phyloP scores from a whole-genome alignment of 2,113 vertebrate species.

The Percina caprodes region DNA sequence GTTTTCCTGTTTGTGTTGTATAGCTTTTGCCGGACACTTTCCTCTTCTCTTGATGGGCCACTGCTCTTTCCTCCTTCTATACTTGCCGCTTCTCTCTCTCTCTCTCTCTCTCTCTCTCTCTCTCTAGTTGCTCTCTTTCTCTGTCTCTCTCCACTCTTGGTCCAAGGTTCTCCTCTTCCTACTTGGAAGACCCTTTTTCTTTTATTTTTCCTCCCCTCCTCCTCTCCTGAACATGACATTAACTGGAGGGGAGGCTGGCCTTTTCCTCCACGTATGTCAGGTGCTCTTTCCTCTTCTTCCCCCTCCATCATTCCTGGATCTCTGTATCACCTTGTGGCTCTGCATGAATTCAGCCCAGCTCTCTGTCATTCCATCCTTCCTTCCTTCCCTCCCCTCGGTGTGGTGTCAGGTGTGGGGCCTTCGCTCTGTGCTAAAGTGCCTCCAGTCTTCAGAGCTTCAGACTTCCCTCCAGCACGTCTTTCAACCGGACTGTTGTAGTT shows the following conservation, averaged over 20 bases:
- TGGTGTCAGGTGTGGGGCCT: conserved; percentile 75
- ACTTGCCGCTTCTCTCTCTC: conserved; percentile 36
- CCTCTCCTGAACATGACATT: conserved; percentile 73
- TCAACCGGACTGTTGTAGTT: conserved; percentile 64
- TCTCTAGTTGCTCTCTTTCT: conserved; percentile 12
- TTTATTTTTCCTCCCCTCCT: conserved; percentile 39
- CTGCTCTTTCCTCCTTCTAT: conserved; percentile 45
- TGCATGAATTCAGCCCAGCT: conserved; percentile 60
- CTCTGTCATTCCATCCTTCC: conserved; percentile 66
- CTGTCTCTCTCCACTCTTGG: conserved; percentile 9
- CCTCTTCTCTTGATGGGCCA: conserved; percentile 54
- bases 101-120: conserved; percentile 28
- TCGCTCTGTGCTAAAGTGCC: conserved; percentile 83
- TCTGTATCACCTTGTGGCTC: conserved; percentile 48
- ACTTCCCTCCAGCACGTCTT: conserved; percentile 82
- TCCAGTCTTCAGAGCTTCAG: conserved; percentile 81
- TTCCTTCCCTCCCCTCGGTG: conserved; percentile 16
- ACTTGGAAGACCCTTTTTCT: background rate
- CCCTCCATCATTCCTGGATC: conserved; percentile 62
- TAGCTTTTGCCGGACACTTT: conserved; percentile 73
- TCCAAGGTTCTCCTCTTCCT: conserved; percentile 33
- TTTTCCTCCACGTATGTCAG: conserved; percentile 82
- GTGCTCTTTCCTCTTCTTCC: conserved; percentile 56
- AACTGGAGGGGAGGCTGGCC: conserved; percentile 81
- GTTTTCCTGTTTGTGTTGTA: conserved; percentile 78